Evolutionary conservation across 2,113 vertebrate genomes (phyloP).

Genomic region (Ctenomys sociabilis): DNA sequence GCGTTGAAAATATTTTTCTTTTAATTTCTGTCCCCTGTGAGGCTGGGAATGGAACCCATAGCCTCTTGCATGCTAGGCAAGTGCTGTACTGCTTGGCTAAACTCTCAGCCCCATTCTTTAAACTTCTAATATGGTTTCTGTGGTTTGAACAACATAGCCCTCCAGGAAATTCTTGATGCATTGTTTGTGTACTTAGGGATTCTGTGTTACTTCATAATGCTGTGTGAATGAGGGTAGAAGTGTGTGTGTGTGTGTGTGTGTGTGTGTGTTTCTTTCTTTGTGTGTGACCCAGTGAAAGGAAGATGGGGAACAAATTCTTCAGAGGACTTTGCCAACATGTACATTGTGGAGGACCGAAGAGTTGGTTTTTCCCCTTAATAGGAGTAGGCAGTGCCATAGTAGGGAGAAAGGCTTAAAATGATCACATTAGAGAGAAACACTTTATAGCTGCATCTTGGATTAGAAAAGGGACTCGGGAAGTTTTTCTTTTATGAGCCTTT

Average conservation of each 20-base stretch:
- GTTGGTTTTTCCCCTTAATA: neutral
- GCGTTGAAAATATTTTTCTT: neutral
- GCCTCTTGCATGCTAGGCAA: neutral
- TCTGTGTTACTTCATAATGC: neutral
- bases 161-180: neutral
- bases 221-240: neutral
- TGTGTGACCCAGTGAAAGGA: conserved; percentile 1
- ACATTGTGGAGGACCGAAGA: neutral
- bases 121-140: conserved; percentile 24
- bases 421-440: neutral
- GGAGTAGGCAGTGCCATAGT: neutral
- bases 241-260: neutral
- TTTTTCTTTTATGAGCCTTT: conserved; percentile 36
- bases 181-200: neutral
- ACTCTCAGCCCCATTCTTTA: neutral
- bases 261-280: neutral
- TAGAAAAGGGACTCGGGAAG: neutral
- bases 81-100: neutral
- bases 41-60: neutral
- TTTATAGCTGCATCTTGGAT: neutral
- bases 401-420: neutral
- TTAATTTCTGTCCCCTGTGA: neutral
- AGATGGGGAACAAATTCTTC: conserved; percentile 29
- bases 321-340: conserved; percentile 35
- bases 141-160: neutral